Base-by-base conservation (phyloP, 2,888 invertebrate species). In the Sipunculus nudus region DNA sequence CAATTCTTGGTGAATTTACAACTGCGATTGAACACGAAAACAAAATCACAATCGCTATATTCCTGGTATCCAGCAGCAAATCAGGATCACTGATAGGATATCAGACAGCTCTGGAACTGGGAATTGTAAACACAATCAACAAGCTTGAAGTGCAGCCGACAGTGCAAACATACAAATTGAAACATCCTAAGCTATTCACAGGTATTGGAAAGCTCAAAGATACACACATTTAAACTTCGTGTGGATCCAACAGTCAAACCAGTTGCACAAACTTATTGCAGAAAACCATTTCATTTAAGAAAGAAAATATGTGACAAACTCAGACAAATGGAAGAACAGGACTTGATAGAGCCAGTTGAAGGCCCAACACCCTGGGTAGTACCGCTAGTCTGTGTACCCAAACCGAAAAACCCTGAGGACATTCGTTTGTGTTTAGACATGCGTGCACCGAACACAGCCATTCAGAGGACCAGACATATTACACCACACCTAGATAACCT, bases 381-480 rank as follows among this genome's bases (percentile, higher is more conserved):
- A 3, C 59, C 21, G 16, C 35, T 59, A 19, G 58, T 53, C 3
- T 25, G 25, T 19, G 25, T 32, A 8, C 52, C 43, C 1, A 49
- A 53, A 29, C 54, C n/a, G n/a, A 70, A 53, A 47, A 61, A 59
- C 21, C 61, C 55, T 1, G 46, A 59, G 3, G 60, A 67, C 28
- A 62, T 73, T 6, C 25, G 70, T 21, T 40, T 74, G 4, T 73
- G 71, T 52, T 61, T 71, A 2, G 71, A 74, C 45, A 72, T 73
- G 74, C 48, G 65, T 26, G 50, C 59, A 52, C 49, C 69, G 3
- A 71, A 74, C 48, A 63, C 53, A 29, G 71, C 71, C 0, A 65
- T 72, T n/a, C 32, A 62, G 47, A 32, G 46, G 19, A 39, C 29
- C 23, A 29, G 56, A 19, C 52, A 63, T 32, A 23, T 23, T 2